Evolutionary conservation across 2,888 invertebrate species (phyloP).

Genomic region (Hemistola chrysoprasaria): DNA sequence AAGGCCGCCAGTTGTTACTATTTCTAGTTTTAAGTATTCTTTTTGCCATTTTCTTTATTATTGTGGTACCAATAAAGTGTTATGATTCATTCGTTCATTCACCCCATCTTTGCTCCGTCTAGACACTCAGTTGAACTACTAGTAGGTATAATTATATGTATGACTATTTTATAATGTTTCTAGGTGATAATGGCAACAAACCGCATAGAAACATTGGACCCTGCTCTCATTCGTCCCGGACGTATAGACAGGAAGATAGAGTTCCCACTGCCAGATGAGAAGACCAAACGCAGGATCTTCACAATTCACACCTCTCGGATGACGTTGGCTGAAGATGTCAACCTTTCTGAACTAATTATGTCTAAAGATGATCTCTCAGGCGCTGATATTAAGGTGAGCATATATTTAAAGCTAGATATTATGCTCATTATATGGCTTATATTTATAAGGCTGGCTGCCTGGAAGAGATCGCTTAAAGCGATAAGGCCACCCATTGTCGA

Average conservation of each 20-base stretch:
- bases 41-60: too few species aligned
- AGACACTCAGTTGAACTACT: too few species aligned
- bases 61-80: too few species aligned
- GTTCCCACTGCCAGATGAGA: constrained; percentile 99
- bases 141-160: too few species aligned
- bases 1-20: too few species aligned
- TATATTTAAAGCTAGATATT: not conserved
- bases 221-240: constrained; percentile 98
- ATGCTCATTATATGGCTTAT: not conserved
- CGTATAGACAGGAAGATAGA: constrained; percentile 99
- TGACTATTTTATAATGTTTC: constrained; percentile 24
- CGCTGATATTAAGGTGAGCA: constrained; percentile 92
- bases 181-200: constrained; percentile 98
- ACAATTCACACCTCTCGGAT: constrained; percentile 99
- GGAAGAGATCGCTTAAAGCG: too few species aligned
- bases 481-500: too few species aligned
- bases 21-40: too few species aligned
- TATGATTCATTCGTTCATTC: too few species aligned
- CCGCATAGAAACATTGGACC: constrained; percentile 98
- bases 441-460: too few species aligned
- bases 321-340: constrained; percentile 98
- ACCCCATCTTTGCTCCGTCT: too few species aligned
- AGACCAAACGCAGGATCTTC: constrained; percentile 98
- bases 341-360: constrained; percentile 98
- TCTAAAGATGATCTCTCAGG: constrained; percentile 99